phyloP scores from a whole-genome alignment of 2,113 vertebrate genomes.

The Zingel zingel region DNA sequence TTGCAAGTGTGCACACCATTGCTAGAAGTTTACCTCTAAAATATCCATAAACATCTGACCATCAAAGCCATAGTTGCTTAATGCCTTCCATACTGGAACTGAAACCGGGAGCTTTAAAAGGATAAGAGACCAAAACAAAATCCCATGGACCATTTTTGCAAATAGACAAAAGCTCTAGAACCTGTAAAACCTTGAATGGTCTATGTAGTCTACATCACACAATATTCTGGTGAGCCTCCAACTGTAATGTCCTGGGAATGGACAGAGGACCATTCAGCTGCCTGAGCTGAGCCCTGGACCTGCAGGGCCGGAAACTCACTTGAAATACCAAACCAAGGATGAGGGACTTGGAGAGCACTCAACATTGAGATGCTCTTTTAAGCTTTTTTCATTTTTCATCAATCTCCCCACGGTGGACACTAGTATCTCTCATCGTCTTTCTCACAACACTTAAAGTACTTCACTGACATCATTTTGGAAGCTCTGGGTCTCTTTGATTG shows the following conservation, averaged over 20 bases:
- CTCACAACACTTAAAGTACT: constrained; percentile 47
- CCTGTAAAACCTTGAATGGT: constrained; percentile 70
- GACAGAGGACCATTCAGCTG: constrained; percentile 74
- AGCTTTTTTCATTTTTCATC: constrained; percentile 17
- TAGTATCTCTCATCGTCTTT: constrained; percentile 54
- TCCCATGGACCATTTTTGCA: constrained; percentile 53
- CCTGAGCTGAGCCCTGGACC: constrained; percentile 78
- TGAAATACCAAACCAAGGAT: constrained; percentile 48
- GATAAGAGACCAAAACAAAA: constrained; percentile 53
- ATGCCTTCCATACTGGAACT: constrained; percentile 67
- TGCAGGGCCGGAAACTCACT: constrained; percentile 76
- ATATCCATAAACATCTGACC: constrained; percentile 70
- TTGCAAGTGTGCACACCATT: constrained; percentile 60
- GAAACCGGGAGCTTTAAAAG: constrained; percentile 48
- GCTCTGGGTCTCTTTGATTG: constrained; percentile 80
- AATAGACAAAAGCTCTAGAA: constrained; percentile 67
- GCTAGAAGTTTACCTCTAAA: constrained; percentile 69
- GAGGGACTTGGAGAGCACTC: constrained; percentile 51
- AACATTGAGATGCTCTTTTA: constrained; percentile 43
- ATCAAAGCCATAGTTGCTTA: constrained; percentile 50
- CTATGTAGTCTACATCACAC: constrained; percentile 52
- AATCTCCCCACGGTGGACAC: constrained; percentile 67
- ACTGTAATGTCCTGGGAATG: constrained; percentile 59
- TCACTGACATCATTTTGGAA: constrained; percentile 83
- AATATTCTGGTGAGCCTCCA: constrained; percentile 55